Evolutionary conservation across 1,140 invertebrate genomes (phyloP), one percentile per base, ranked within the genome.

Genomic region (Zaprionus lachaisei): DNA sequence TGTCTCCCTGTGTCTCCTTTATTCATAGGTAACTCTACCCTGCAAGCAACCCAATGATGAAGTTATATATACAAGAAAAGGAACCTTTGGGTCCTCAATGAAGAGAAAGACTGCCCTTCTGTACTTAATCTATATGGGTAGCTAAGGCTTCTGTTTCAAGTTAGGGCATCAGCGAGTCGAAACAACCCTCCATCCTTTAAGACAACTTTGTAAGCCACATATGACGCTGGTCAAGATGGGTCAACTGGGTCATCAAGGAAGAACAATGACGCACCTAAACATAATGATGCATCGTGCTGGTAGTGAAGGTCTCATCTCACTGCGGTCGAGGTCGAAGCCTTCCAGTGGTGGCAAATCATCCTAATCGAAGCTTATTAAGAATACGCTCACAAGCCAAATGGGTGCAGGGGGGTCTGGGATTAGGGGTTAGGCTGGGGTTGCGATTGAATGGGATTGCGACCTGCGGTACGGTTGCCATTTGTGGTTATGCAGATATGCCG

Each of bases 131-230:
- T 24, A 24, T 24, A 24, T 2, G 22, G 22, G 3, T 24, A 24
- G 22, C 22, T 24, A 0, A 26, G 26, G 26, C 5, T 26, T 26
- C 26, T 26, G 26, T 26, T 26, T 26, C 5, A 6, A 4, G 12
- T 38, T 38, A 41, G 15, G 14, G 15, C 15, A 41, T 41, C 38
- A 41, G 15, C 15, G 38, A 15, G 14, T 41, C 5, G 38, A 34
- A 2, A 1, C 14, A 41, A 5, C 38, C 5, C 38, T n/a, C n/a
- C 17, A n/a, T 6, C n/a, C 15, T 2, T 44, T 44, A 44, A 44
- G 41, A 44, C 41, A 44, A 81, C 68, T 82, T 69, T 12, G 47
- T 51, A 51, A 22, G 58, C 47, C 71, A 81, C 63, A 60, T 51
- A 38, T 54, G 37, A 28, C 12, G 37, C 64, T 26, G 28, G 28